phyloP scores from a whole-genome alignment of 2,888 invertebrate genomes.

The Acanthosepion esculentum region DNA sequence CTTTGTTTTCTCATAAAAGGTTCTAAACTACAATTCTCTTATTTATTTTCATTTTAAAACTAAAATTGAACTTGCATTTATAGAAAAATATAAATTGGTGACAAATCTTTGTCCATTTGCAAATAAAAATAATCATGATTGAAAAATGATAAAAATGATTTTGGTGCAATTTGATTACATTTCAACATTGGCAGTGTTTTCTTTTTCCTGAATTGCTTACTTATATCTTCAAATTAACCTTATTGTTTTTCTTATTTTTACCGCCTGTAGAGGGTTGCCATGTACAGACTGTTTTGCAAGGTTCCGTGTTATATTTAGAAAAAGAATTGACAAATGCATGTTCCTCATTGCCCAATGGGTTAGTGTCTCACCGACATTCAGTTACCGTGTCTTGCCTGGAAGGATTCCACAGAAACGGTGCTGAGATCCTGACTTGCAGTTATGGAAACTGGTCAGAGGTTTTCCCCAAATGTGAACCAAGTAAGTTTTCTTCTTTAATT shows the following conservation, averaged over 20 bases:
- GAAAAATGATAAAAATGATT: too few species aligned
- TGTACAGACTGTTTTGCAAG: conserved; percentile 3
- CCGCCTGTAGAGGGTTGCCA: neutral
- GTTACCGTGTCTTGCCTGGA: neutral
- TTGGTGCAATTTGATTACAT: too few species aligned
- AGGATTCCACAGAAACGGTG: neutral
- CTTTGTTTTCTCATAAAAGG: too few species aligned
- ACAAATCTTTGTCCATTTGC: too few species aligned
- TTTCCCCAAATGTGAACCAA: conserved; percentile 40
- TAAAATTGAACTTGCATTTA: too few species aligned
- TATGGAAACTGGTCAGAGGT: conserved; percentile 6
- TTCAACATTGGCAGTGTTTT: too few species aligned
- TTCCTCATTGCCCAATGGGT: conserved; percentile 12
- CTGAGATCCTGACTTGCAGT: neutral
- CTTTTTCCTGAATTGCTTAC: too few species aligned
- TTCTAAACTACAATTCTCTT: too few species aligned
- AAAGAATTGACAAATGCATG: conserved; percentile 41
- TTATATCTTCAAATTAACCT: neutral
- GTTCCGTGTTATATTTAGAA: neutral
- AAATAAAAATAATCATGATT: too few species aligned
- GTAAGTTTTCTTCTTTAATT: neutral
- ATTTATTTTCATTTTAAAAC: too few species aligned
- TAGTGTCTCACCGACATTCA: neutral
- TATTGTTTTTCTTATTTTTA: neutral
- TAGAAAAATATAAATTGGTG: too few species aligned